These are phyloP conservation scores for Lycaon pictus DNA, from an alignment of 2,113 vertebrate genomes.

Conservation along the genomic window DNA sequence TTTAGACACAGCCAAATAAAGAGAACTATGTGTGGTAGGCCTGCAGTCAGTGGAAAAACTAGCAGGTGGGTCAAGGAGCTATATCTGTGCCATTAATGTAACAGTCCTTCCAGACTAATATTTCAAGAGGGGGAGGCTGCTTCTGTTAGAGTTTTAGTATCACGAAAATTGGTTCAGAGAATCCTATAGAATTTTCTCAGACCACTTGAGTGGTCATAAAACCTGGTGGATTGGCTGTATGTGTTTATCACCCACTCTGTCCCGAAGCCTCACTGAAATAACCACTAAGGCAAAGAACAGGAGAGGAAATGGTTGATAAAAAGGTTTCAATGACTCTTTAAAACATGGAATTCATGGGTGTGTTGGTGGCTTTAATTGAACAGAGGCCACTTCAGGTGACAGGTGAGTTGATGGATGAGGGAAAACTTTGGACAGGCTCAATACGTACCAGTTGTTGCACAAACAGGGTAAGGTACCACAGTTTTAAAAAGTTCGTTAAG, in stretches of 20 bases:
- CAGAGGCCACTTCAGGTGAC: not conserved
- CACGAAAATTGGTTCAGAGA: not conserved
- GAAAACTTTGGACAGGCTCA: not conserved
- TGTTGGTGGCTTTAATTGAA: not conserved
- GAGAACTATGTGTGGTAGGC: not conserved
- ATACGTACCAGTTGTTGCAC: not conserved
- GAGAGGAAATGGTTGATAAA: not conserved
- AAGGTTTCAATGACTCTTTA: not conserved
- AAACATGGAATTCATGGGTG: not conserved
- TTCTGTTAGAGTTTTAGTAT: not conserved
- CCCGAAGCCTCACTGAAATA: not conserved
- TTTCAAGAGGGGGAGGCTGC: not conserved
- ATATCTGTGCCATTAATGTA: not conserved
- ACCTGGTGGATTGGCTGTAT: not conserved
- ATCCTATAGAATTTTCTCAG: not conserved
- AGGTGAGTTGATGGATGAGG: not conserved
- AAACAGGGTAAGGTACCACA: not conserved
- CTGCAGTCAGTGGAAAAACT: not conserved
- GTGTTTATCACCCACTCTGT: not conserved
- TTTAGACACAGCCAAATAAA: not conserved
- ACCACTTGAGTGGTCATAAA: not conserved
- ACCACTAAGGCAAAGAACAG: not conserved
- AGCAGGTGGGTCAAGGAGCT: not conserved
- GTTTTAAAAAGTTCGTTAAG: not conserved
- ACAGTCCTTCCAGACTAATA: not conserved